Conservation (phyloP, 2,113 vertebrate species). For the Plecturocebus donacophilus region DNA sequence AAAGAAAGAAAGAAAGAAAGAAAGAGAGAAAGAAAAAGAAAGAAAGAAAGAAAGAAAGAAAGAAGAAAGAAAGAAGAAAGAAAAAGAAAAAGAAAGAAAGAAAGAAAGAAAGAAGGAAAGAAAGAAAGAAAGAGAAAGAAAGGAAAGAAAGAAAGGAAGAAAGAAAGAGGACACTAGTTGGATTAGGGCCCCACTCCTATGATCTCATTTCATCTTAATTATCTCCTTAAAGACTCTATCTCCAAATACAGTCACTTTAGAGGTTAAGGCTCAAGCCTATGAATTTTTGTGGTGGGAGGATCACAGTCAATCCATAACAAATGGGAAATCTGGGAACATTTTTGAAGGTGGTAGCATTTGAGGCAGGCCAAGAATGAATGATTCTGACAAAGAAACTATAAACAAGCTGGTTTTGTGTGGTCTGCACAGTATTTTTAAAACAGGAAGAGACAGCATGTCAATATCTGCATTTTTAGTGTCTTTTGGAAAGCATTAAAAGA, state of each 20-base stretch:
- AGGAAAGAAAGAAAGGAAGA: rapidly evolving
- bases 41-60: no score
- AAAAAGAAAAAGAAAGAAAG: no score
- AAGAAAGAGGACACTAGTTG: background rate
- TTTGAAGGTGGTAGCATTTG: background rate
- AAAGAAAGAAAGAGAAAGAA: background rate
- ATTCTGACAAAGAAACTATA: background rate
- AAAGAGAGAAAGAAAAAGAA: no score
- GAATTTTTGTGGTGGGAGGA: background rate
- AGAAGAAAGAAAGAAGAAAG: no score
- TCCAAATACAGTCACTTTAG: background rate
- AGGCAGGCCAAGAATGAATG: background rate
- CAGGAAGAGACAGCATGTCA: background rate
- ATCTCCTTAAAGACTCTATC: background rate
- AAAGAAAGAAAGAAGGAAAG: rapidly evolving
- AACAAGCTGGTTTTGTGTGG: background rate
- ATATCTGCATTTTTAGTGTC: background rate
- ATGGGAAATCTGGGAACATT: background rate
- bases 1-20: no score
- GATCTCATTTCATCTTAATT: background rate
- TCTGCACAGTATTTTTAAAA: background rate
- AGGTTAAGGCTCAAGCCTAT: background rate
- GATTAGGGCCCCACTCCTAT: background rate
- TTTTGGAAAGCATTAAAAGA: background rate
- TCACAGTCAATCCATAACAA: background rate